phyloP scores from a whole-genome alignment of 2,113 vertebrate species.

The Epinephelus lanceolatus region DNA sequence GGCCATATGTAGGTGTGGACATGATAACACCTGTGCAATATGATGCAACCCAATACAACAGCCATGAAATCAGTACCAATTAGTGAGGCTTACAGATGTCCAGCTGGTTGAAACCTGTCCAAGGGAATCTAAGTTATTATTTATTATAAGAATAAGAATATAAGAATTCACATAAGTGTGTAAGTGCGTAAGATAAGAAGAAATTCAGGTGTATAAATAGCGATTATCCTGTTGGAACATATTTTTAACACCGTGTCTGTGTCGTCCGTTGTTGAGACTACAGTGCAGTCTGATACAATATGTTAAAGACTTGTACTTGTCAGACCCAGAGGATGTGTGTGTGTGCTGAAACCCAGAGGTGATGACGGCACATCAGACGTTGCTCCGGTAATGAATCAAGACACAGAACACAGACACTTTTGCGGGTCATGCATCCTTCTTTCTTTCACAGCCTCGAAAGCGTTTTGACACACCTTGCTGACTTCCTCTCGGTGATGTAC shows the following conservation, averaged over 20 bases:
- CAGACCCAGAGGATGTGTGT: constrained; percentile 7
- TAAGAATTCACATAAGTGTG: neutral
- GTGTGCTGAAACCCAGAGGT: constrained; percentile 9
- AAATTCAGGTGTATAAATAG: neutral
- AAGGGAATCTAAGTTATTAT: neutral
- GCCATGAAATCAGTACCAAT: neutral
- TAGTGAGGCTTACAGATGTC: neutral
- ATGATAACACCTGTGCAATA: neutral
- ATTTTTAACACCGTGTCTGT: neutral
- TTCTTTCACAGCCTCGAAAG: constrained; percentile 4
- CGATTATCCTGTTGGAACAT: neutral
- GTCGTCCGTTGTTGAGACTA: neutral
- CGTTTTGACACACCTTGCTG: constrained; percentile 18
- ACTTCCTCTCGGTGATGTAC: constrained; percentile 32
- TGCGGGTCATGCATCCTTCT: neutral
- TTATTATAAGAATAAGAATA: neutral
- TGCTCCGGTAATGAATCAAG: constrained; percentile 21
- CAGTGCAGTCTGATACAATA: neutral
- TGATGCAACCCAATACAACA: neutral
- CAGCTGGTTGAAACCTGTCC: neutral
- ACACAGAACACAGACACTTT: constrained; percentile 13
- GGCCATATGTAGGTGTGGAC: neutral
- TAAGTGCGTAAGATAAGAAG: neutral
- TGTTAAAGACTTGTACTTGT: neutral
- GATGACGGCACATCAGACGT: constrained; percentile 22